phyloP scores from a whole-genome alignment of 2,888 invertebrate species.

The Chelonus formosanus region DNA sequence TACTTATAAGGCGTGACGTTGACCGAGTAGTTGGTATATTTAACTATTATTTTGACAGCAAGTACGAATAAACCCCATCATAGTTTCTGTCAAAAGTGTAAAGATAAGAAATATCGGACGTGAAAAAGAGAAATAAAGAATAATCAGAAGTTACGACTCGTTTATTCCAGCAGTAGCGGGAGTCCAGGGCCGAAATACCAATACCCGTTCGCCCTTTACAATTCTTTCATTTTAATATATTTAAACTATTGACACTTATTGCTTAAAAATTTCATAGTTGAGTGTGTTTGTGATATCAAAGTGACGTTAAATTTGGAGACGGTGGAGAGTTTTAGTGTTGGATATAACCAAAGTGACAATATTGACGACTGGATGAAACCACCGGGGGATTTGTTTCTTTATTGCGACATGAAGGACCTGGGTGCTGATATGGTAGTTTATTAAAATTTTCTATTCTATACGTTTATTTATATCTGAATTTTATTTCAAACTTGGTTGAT shows the following conservation, averaged over 20 bases:
- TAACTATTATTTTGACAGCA: not conserved
- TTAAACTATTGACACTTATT: not conserved
- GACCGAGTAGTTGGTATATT: not conserved
- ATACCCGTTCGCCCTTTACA: not conserved
- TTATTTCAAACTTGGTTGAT: not conserved
- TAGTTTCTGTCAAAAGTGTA: conserved; percentile 16
- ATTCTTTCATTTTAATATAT: not conserved
- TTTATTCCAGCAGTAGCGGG: conserved; percentile 19
- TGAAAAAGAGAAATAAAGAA: conserved; percentile 2
- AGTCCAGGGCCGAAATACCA: conserved; percentile 9
- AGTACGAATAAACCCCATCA: not conserved
- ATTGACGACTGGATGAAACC: conserved; percentile 71
- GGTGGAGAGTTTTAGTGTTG: conserved; percentile 63
- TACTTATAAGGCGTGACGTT: too few species aligned
- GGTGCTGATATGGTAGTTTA: conserved; percentile 81
- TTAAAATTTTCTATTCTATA: not conserved
- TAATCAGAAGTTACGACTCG: conserved; percentile 21
- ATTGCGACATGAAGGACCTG: conserved; percentile 81
- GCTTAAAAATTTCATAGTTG: conserved; percentile 2
- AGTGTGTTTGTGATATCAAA: conserved; percentile 52
- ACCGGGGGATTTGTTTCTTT: conserved; percentile 75
- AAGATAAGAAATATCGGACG: conserved; percentile 5
- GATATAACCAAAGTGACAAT: conserved; percentile 58
- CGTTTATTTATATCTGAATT: not conserved
- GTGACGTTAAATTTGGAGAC: conserved; percentile 60